Base-by-base conservation (phyloP, 2,888 invertebrate genomes). In the Sinopyrophorus schimmeli region DNA sequence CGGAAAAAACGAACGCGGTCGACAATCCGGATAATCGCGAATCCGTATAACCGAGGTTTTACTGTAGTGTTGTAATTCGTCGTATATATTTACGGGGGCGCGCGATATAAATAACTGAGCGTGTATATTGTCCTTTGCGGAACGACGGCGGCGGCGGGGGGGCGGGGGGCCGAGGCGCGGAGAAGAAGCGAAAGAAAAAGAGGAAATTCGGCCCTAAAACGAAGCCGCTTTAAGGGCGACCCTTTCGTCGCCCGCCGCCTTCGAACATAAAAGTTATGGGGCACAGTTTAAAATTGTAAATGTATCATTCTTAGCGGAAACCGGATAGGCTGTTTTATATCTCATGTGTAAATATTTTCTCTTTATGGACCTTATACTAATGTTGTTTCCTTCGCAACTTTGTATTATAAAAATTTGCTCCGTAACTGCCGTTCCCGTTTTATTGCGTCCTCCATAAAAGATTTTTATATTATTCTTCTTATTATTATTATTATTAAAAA, bases 261-360 rank as follows among this genome's bases (percentile, higher is more conserved):
- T 43, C 37, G 57, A 54, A 53, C 54, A 57, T 61, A 61, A 61
- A 61, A 59, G 58, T 61, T 61, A 61, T 61, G 61, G n/a, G n/a
- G 58, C 59, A 55, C 57, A 53, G 57, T 61, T 61, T 59, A 59
- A 60, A 61, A 60, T 60, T 60, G 60, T 57, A 60, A 54, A 52
- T 52, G 51, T 58, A 47, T 47, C 54, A 55, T 55, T 57, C 58
- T 58, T 55, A 52, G 46, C 47, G 52, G 52, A 39, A 52, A 47
- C 46, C 28, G 52, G 50, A 50, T 50, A 55, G 57, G 57, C 58
- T 47, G 57, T 57, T 57, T 57, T 57, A 55, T 57, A 54, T 49
- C 49, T 55, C 44, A 55, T 51, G 53, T 57, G 50, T 55, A 57
- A 57, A 57, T 55, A 55, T 46, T 46, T 47, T 52, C 40, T 26